Conservation (phyloP, 2,888 invertebrate genomes). For the Melinaea menophilus region DNA sequence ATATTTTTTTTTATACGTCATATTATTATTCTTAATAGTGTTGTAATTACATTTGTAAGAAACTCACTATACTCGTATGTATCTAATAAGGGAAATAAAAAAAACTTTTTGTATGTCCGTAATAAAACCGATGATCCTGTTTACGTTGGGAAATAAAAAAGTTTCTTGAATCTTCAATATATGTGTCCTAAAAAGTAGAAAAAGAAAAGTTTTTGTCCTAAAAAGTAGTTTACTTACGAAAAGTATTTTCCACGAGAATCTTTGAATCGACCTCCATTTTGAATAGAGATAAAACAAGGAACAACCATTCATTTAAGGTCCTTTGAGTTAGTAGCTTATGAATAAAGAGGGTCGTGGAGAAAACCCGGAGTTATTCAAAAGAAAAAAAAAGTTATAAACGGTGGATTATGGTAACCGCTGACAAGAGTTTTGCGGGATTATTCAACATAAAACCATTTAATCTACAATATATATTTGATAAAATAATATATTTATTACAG, state of each 20-base stretch:
- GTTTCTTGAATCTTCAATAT: constrained; percentile 21
- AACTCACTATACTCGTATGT: neutral
- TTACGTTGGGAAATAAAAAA: constrained; percentile 21
- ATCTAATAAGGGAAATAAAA: neutral
- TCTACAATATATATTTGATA: neutral
- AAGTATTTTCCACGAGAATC: too few relatives aligned
- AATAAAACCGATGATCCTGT: constrained; percentile 29
- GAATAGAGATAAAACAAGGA: constrained; percentile 77
- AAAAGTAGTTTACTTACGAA: constrained; percentile 31
- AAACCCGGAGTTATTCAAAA: constrained; percentile 67
- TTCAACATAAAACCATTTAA: constrained; percentile 34
- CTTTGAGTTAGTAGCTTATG: constrained; percentile 74
- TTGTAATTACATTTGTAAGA: too few relatives aligned
- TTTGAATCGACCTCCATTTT: constrained; percentile 46
- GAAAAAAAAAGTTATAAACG: constrained; percentile 69
- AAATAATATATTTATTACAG: too few relatives aligned
- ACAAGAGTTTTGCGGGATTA: constrained; percentile 67
- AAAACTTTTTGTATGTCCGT: constrained; percentile 9
- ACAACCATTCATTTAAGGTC: constrained; percentile 76
- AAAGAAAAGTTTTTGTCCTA: constrained; percentile 69
- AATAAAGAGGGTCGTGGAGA: constrained; percentile 72
- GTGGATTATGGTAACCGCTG: constrained; percentile 67
- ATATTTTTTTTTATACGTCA: neutral
- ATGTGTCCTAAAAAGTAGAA: constrained; percentile 44
- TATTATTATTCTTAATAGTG: too few relatives aligned